Conservation (phyloP, 1,140 invertebrate species). For the Homalodisca vitripennis region DNA sequence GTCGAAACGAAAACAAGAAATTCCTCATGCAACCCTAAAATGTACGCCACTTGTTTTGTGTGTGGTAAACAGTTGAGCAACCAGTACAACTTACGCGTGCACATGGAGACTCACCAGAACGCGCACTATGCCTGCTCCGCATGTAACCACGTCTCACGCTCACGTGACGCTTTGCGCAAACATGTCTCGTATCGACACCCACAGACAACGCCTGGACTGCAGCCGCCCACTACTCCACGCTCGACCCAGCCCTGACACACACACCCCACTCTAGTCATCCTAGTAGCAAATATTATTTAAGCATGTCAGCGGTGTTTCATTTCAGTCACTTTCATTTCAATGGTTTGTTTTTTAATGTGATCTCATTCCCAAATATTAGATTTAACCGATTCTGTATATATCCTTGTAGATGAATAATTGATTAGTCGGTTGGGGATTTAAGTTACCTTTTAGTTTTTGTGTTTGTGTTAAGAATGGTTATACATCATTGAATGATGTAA, state of each 20-base stretch:
- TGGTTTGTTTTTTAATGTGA: slow-evolving; percentile 23
- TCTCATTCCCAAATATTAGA: slow-evolving; percentile 22
- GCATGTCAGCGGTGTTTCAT: too few species aligned
- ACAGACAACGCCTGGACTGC: slow-evolving; percentile 20
- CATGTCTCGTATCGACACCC: slow-evolving; percentile 85
- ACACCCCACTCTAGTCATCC: neutral
- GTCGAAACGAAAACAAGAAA: neutral
- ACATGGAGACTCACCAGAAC: slow-evolving; percentile 86
- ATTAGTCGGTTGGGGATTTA: slow-evolving; percentile 20
- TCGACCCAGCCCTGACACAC: neutral
- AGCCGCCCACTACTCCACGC: neutral
- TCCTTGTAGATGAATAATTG: slow-evolving; percentile 12
- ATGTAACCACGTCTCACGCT: slow-evolving; percentile 80
- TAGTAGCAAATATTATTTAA: neutral
- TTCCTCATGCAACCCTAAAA: slow-evolving; percentile 47
- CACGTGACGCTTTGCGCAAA: slow-evolving; percentile 80
- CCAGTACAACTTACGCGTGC: slow-evolving; percentile 85
- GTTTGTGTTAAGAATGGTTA: neutral
- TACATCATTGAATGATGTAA: slow-evolving; percentile 10
- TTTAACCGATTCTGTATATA: slow-evolving; percentile 15
- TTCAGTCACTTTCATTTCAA: slow-evolving; percentile 3
- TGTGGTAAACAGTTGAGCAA: slow-evolving; percentile 86
- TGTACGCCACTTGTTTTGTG: slow-evolving; percentile 72
- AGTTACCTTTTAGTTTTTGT: slow-evolving; percentile 14
- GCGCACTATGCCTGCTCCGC: slow-evolving; percentile 77